These are phyloP conservation scores for Orbicella faveolata DNA, from an alignment of 64 coral and sea anemone genomes.

Conservation along the genomic window DNA sequence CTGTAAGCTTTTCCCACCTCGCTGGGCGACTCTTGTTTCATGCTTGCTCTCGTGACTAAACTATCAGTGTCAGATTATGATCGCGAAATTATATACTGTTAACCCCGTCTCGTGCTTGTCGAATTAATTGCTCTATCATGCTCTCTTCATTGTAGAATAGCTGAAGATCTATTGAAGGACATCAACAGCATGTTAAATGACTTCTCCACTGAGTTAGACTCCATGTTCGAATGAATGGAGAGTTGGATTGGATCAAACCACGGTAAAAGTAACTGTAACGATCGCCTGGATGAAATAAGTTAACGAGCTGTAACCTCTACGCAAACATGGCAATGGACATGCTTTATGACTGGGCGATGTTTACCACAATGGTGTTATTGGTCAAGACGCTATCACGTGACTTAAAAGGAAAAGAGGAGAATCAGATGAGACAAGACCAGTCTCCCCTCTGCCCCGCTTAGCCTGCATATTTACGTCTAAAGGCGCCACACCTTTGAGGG, in stretches of 20 bases:
- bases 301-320: background rate
- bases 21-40: background rate
- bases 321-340: background rate
- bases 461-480: too few species aligned
- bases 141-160: background rate
- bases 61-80: background rate
- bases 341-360: background rate
- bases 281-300: background rate
- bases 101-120: background rate
- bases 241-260: background rate
- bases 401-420: too few species aligned
- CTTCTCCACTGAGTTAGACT: slow-evolving; percentile 62
- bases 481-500: too few species aligned
- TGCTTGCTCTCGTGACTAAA: background rate
- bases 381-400: background rate
- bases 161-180: slow-evolving; percentile 64
- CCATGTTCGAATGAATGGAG: slow-evolving; percentile 48
- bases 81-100: too few species aligned
- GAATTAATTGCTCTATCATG: background rate
- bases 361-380: background rate
- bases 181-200: slow-evolving; percentile 71
- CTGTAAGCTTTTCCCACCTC: background rate
- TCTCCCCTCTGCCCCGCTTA: too few species aligned
- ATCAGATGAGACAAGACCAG: too few species aligned
- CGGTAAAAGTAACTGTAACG: background rate